Conservation (phyloP, 2,113 vertebrate genomes). For the Poecile atricapillus region DNA sequence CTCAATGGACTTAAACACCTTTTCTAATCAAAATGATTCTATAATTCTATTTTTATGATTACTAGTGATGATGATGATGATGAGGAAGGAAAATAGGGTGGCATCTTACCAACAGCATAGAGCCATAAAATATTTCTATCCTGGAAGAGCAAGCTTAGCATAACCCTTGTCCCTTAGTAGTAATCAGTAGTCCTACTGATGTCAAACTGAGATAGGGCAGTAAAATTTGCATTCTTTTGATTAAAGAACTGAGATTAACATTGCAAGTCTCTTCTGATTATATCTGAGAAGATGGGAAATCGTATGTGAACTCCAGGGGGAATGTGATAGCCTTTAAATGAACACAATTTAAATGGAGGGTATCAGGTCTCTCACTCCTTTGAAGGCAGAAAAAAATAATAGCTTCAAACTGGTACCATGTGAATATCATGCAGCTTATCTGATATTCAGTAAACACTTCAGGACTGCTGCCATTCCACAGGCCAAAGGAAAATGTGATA, state of each 20-base stretch:
- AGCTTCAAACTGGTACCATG: not conserved
- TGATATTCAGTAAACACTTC: not conserved
- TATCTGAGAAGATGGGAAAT: not conserved
- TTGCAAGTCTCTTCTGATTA: not conserved
- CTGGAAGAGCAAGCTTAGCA: not conserved
- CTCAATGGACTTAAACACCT: not conserved
- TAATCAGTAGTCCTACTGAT: constrained; percentile 22
- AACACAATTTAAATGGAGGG: not conserved
- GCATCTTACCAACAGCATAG: not conserved
- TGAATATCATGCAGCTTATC: not conserved
- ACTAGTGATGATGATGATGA: not conserved
- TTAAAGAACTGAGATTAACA: constrained; percentile 24
- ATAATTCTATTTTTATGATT: not conserved
- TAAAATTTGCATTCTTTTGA: constrained; percentile 47
- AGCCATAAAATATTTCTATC: not conserved
- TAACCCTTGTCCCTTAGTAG: not conserved
- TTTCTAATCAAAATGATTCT: not conserved
- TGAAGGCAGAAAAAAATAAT: not conserved
- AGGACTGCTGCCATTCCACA: not conserved
- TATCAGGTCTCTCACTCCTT: not conserved
- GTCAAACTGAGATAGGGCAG: constrained; percentile 1
- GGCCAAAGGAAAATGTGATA: not conserved
- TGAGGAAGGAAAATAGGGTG: not conserved
- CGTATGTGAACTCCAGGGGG: not conserved
- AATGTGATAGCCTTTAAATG: not conserved